Base-by-base conservation (phyloP, 2,113 vertebrate genomes). In the Erinaceus europaeus region DNA sequence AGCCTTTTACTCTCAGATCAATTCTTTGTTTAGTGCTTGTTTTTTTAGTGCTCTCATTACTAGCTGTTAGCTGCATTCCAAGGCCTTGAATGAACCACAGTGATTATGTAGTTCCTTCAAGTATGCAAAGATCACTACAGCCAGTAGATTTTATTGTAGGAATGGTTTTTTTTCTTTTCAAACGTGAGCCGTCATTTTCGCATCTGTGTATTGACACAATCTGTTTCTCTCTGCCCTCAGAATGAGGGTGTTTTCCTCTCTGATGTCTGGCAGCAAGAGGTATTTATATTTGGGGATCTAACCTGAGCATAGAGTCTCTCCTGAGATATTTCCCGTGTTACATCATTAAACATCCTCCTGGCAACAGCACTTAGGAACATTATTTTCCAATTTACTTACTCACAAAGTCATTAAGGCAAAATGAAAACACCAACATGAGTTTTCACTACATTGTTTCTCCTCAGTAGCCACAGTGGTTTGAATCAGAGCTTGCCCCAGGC, bases 371-470 rank as follows among this genome's bases (percentile, higher is more conserved):
- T 44, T 8, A 61, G 42, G 14, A 72, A 2, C 27, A 67, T 82
- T 85, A 53, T 64, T 87, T 85, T 85, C 61, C 38, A 74, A 73
- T 85, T 91, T 69, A 76, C n/a, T 89, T 52, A 80, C 61, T 83
- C 21, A 21, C 64, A 55, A 29, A 88, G 71, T 83, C 69, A 89
- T 87, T 89, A 78, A 89, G 38, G 27, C 42, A 84, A 93, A 82
- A 89, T 92, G 46, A 74, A 87, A 84, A 65, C 29, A 75, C 69
- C 4, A 0, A 14, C 61, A n/a, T 40, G 32, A 34, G 29, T 75
- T 69, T 89, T 84, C 55, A 84, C 48, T 55, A 38, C 25, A 38
- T 29, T 34, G 23, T 74, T 86, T 29, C n/a, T 74, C 86, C 50
- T 67, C 29, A 69, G n/a, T 50, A 74, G n/a, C 57, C 38, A 50